Conservation (phyloP, 2,113 vertebrate species). For the Corythaixoides concolor region DNA sequence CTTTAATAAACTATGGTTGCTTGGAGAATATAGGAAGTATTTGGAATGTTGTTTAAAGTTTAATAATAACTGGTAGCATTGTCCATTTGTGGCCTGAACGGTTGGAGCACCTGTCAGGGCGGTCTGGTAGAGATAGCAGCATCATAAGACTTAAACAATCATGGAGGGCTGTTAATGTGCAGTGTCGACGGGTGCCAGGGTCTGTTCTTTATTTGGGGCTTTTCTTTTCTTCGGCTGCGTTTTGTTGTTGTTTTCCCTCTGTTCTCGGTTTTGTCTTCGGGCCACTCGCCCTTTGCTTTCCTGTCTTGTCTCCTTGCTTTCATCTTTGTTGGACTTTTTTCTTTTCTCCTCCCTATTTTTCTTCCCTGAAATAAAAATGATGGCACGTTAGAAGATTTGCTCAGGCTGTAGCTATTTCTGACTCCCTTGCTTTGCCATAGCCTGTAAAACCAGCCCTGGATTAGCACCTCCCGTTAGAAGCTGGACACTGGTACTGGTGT, state of each 20-base stretch:
- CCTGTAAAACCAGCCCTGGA: neutral
- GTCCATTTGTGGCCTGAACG: conserved; percentile 68
- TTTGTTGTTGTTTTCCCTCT: conserved; percentile 89
- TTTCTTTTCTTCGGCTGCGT: conserved; percentile 87
- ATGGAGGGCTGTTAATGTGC: conserved; percentile 78
- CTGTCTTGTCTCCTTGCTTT: conserved; percentile 80
- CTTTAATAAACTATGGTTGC: conserved; percentile 73
- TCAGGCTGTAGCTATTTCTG: neutral
- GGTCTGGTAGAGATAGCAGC: conserved; percentile 90
- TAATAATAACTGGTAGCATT: conserved; percentile 69
- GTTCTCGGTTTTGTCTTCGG: conserved; percentile 80
- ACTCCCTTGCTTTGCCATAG: neutral
- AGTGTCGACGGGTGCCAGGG: conserved; percentile 74
- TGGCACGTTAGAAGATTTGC: conserved; percentile 30
- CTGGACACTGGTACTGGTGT: neutral
- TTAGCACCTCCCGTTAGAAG: neutral
- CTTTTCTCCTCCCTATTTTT: conserved; percentile 81
- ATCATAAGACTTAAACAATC: conserved; percentile 78
- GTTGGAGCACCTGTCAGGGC: conserved; percentile 70
- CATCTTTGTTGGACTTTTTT: conserved; percentile 87
- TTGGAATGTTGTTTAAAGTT: conserved; percentile 80
- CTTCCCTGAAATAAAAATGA: conserved; percentile 75
- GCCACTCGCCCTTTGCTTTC: conserved; percentile 81
- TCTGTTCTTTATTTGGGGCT: conserved; percentile 81
- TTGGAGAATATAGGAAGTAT: conserved; percentile 75